Evolutionary conservation across 2,113 vertebrate species (phyloP).

Genomic region (Ailurus styani): DNA sequence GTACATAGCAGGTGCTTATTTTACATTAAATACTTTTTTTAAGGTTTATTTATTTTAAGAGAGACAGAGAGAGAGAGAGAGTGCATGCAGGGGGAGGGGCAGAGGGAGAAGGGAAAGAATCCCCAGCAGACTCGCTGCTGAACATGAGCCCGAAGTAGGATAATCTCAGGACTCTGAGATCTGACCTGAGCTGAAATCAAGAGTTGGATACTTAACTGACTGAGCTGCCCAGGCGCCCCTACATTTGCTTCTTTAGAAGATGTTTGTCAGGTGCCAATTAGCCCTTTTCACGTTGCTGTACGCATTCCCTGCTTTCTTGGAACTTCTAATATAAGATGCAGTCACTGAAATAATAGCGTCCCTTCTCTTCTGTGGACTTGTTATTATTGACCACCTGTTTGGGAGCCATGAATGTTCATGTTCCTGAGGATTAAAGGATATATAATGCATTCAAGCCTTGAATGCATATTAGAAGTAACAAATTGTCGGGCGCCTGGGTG

Average conservation of each 20-base stretch:
- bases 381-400: not conserved
- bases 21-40: not conserved
- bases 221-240: not conserved
- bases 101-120: too few relatives aligned
- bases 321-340: not conserved
- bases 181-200: too few relatives aligned
- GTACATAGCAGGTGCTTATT: not conserved
- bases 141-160: too few relatives aligned
- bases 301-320: not conserved
- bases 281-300: not conserved
- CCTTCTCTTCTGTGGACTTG: not conserved
- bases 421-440: not conserved
- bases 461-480: not conserved
- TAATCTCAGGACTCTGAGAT: too few relatives aligned
- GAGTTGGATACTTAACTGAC: too few relatives aligned
- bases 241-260: not conserved
- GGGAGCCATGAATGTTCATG: not conserved
- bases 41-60: too few relatives aligned
- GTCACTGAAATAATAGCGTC: not conserved
- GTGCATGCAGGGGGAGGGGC: too few relatives aligned
- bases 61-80: too few relatives aligned
- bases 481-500: too few relatives aligned
- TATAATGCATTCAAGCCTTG: not conserved
- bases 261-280: not conserved
- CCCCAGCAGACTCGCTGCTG: too few relatives aligned